Evolutionary conservation across 2,797 vertebrate species (phyloP).

Genomic region (Valencia hispanica): DNA sequence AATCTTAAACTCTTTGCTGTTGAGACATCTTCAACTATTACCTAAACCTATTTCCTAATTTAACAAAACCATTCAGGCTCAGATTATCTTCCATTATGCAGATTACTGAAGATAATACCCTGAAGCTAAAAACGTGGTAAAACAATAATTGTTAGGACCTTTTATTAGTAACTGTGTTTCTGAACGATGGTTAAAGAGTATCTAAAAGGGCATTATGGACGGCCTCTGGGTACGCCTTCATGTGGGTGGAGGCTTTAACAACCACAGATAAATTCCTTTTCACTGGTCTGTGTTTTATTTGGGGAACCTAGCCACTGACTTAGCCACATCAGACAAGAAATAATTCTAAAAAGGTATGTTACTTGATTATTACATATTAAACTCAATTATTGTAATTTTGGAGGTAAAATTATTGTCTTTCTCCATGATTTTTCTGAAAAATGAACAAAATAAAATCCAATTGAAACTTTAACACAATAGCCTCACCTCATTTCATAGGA

Average conservation of each 20-base stretch:
- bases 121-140: background rate
- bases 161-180: background rate
- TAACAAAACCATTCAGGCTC: background rate
- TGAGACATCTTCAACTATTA: background rate
- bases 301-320: background rate
- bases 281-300: too few relatives aligned
- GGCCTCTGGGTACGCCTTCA: background rate
- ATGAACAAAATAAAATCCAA: background rate
- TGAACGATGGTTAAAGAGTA: background rate
- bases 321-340: background rate
- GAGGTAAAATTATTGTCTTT: background rate
- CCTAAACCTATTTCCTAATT: background rate
- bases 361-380: background rate
- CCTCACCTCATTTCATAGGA: background rate
- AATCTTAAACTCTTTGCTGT: background rate
- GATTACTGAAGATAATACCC: too few relatives aligned
- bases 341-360: slow-evolving; percentile 7
- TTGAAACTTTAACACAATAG: background rate
- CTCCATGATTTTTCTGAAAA: background rate
- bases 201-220: background rate
- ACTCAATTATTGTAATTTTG: background rate
- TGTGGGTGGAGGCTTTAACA: background rate
- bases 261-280: background rate
- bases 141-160: background rate
- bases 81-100: background rate